Percentiles rank a stretch among this genome's conserved stretches.
These are phyloP conservation scores for Nomada flava DNA, from an alignment of 2,888 invertebrate species.

Conservation along the genomic window DNA sequence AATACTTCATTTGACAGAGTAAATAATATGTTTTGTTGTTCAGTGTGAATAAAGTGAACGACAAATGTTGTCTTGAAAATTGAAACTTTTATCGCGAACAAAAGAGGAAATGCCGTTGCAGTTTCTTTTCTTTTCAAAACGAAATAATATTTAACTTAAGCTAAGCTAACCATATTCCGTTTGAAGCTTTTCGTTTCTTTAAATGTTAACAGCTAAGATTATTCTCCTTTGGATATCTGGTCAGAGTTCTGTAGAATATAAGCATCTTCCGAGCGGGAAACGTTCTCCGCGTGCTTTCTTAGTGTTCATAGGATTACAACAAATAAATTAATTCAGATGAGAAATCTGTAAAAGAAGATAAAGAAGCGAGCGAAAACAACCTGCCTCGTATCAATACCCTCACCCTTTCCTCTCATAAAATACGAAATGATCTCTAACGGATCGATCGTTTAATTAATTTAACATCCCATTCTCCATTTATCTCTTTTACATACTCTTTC, in stretches of 20 bases:
- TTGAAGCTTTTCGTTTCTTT: not conserved
- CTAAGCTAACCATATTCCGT: not conserved
- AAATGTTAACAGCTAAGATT: constrained; percentile 19
- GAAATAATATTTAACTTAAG: not conserved
- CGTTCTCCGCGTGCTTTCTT: constrained; percentile 81
- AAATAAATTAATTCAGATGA: constrained; percentile 81
- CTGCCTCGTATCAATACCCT: constrained; percentile 38
- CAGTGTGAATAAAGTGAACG: not conserved
- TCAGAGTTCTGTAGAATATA: constrained; percentile 75
- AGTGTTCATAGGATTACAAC: constrained; percentile 83
- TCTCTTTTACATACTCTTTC: no score
- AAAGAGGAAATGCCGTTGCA: not conserved
- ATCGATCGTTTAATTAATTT: not conserved
- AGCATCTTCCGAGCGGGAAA: constrained; percentile 79
- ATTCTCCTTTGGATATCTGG: constrained; percentile 74
- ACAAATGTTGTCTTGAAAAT: not conserved
- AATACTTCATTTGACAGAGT: not conserved
- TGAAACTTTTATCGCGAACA: not conserved
- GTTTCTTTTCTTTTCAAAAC: not conserved
- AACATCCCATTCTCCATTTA: not conserved
- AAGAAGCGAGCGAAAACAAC: constrained; percentile 55
- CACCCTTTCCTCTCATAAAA: constrained; percentile 14
- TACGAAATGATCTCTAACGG: not conserved
- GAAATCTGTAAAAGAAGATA: constrained; percentile 58
- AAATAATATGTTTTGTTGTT: no score